Base-by-base conservation (phyloP, 2,888 invertebrate species). In the Griposia aprilina region DNA sequence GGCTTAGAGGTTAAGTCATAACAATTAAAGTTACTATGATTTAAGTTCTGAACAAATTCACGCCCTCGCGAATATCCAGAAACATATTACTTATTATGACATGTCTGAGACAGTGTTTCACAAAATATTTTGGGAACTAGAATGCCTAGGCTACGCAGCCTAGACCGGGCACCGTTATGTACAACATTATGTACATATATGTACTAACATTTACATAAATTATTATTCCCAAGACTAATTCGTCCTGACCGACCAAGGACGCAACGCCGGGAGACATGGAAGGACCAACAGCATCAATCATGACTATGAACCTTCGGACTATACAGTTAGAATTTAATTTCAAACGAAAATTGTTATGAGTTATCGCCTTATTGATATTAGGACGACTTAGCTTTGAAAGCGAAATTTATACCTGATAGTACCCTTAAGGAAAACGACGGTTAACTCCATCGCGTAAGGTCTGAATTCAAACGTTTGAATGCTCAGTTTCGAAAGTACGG, bases 141-240 rank as follows among this genome's bases (percentile, higher is more conserved):
- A 83, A 74, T 86, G 81, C 83, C 87, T 90, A 84, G 83, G 75
- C 84, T 77, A 78, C 82, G 83, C 86, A 88, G 83, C 83, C 85
- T 87, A 87, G 86, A 87, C 81, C 80, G 67, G 70, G 81, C 81
- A 78, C 65, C 85, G 84, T 88, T 90, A 92, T 90, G 84, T 93
- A 89, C 87, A 82, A 84, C 82, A 81, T 85, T 91, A 90, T 90
- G 89, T 92, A 91, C 90, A 89, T 91, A 89, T 88, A 91, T 91
- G 90, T 89, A 91, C 89, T 90, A 91, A 94, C 93, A 95, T 96
- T 95, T 96, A 94, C 95, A 96, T 96, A 95, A 96, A 96, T 96
- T 96, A 96, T 96, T 95, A 96, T 96, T 96, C 96, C 94, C 94
- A 91, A 93, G 94, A 94, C 95, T 96, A 96, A 96, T 97, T 96